Conservation (phyloP, 2,888 invertebrate genomes). For the Coenonympha glycerion region DNA sequence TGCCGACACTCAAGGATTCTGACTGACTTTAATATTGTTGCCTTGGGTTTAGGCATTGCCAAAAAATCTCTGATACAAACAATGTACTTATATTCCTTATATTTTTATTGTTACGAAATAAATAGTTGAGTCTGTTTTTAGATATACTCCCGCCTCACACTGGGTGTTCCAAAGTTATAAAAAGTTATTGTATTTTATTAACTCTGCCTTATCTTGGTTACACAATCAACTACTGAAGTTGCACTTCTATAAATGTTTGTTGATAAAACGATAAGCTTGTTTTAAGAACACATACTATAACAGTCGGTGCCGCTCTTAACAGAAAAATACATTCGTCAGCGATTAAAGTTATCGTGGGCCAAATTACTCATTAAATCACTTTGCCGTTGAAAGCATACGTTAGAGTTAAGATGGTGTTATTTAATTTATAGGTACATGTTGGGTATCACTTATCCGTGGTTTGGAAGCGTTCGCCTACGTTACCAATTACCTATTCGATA, state of each 20-base stretch:
- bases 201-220: slow-evolving; percentile 48
- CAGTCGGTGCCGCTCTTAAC: slow-evolving; percentile 14
- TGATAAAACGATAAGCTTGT: slow-evolving; percentile 47
- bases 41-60: slow-evolving; percentile 11
- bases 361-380: slow-evolving; percentile 13
- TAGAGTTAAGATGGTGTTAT: slow-evolving; percentile 44
- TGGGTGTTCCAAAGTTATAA: slow-evolving; percentile 49
- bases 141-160: slow-evolving; percentile 23
- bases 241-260: slow-evolving; percentile 56
- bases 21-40: slow-evolving; percentile 27
- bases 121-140: background rate
- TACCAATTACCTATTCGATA: slow-evolving; percentile 72
- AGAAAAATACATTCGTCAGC: slow-evolving; percentile 8
- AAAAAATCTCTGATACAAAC: too few species aligned
- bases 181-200: slow-evolving; percentile 50
- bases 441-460: slow-evolving; percentile 40
- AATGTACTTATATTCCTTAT: background rate
- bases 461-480: slow-evolving; percentile 64
- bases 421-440: slow-evolving; percentile 54
- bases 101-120: background rate
- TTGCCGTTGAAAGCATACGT: slow-evolving; percentile 36
- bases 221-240: slow-evolving; percentile 59
- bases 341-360: slow-evolving; percentile 15
- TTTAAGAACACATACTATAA: slow-evolving; percentile 21
- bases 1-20: slow-evolving; percentile 50